Base-by-base conservation (phyloP, 2,888 invertebrate species). In the Isoperla grammatica region DNA sequence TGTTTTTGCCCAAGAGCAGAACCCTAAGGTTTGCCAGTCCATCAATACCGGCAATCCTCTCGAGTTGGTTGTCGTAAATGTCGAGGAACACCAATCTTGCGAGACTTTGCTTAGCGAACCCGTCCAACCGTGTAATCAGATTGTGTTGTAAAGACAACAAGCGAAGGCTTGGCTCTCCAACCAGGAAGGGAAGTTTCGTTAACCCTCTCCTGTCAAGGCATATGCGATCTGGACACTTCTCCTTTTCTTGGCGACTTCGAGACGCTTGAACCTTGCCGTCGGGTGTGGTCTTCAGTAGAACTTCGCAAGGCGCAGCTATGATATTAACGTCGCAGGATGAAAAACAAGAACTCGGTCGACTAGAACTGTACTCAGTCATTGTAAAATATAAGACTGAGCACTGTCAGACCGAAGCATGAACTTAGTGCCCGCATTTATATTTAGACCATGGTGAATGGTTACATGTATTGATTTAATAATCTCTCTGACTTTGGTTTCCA, bases 11-110 rank as follows among this genome's bases (percentile, higher is more conserved):
- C 72, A 96, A 81, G 64, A 95, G 78, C 59, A 96, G 79, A 12
- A 95, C 95, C 65, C 94, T 79, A 55, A 95, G 78, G 69, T 87
- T 88, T 64, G 85, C 84, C 53, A 95, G 78, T 56, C 85, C 82
- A 67, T 87, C 86, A 61, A 96, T 78, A 59, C 86, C 88, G 59
- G 84, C 83, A 63, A 95, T 88, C 71, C 86, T 86, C 66, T 95
- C 95, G 63, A 96, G 85, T 74, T 95, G 93, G 76, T 96, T 96
- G 75, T 95, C 93, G 72, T 95, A 96, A 60, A 96, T 81, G 76
- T 96, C 95, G 61, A 96, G 81, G 73, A 95, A 95, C 15, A 95
- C 94, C 61, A 96, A 78, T 74, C 88, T 86, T 17, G 83, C 84
- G 60, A 76, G 65, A 73, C 73, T 59, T 72, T 65, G 75, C 64